phyloP scores from a whole-genome alignment of 2,113 vertebrate genomes.

The Hydrochoerus hydrochaeris region DNA sequence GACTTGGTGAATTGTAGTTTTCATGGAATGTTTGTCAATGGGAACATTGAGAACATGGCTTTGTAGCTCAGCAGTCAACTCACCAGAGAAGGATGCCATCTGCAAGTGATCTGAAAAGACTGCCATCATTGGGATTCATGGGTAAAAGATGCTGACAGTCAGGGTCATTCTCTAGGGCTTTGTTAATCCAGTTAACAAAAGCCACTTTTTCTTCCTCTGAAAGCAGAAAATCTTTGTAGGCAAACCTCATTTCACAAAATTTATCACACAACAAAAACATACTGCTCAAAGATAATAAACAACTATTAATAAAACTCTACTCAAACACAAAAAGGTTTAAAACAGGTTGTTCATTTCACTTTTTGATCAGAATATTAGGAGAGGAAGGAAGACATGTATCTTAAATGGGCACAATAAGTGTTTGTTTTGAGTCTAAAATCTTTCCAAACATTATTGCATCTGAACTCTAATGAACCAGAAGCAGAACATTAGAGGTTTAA shows the following conservation, averaged over 20 bases:
- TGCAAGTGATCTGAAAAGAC: slow-evolving; percentile 94
- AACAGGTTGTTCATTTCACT: not conserved
- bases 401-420: slow-evolving; percentile 19
- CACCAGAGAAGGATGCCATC: slow-evolving; percentile 98
- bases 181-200: slow-evolving; percentile 99
- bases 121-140: slow-evolving; percentile 92
- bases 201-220: slow-evolving; percentile 99
- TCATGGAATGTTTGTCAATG: not conserved
- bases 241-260: slow-evolving; percentile 15
- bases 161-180: slow-evolving; percentile 93
- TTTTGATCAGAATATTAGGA: not conserved
- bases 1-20: not conserved
- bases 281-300: not conserved
- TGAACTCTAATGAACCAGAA: slow-evolving; percentile 30
- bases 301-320: not conserved
- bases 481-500: not conserved
- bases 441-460: not conserved
- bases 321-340: not conserved
- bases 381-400: not conserved
- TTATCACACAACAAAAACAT: not conserved
- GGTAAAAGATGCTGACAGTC: slow-evolving; percentile 95
- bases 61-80: slow-evolving; percentile 66
- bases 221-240: slow-evolving; percentile 65
- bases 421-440: slow-evolving; percentile 9
- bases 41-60: not conserved